Evolutionary conservation across 2,113 vertebrate genomes (phyloP).

Genomic region (Saguinus midas): DNA sequence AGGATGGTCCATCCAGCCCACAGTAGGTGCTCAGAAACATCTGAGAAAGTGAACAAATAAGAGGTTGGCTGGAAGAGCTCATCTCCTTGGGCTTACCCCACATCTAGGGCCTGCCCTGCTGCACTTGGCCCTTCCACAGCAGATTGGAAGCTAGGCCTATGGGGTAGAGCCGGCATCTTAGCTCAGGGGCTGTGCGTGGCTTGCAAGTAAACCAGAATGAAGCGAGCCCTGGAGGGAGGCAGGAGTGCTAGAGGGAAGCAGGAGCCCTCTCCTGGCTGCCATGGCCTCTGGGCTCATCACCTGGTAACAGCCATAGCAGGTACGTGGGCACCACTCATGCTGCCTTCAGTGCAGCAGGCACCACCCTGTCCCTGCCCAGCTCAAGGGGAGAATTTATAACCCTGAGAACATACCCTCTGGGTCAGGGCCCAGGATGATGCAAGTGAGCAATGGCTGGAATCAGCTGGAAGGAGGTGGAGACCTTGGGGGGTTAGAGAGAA

Average conservation of each 20-base stretch:
- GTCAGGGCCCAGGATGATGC: not conserved
- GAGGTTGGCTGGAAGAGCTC: not conserved
- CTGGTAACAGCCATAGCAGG: not conserved
- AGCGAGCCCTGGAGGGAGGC: not conserved
- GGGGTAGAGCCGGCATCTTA: not conserved
- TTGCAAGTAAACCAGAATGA: too few relatives aligned
- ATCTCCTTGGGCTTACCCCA: not conserved
- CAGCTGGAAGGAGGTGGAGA: not conserved
- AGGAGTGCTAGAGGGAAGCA: not conserved
- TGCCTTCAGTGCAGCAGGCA: not conserved
- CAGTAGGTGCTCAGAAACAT: not conserved
- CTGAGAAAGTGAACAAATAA: not conserved
- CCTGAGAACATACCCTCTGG: not conserved
- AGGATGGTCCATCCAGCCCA: not conserved
- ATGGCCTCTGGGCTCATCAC: not conserved
- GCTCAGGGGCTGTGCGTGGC: not conserved
- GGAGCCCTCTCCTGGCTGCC: constrained; percentile 12
- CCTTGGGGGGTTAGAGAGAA: not conserved
- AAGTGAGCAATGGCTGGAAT: not conserved
- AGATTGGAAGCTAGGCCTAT: not conserved
- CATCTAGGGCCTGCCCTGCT: not conserved
- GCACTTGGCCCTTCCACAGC: not conserved
- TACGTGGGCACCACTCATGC: not conserved
- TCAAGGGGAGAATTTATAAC: not conserved
- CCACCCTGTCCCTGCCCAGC: not conserved